Base-by-base conservation (phyloP, 2,888 invertebrate species). In the Tuberolachnus salignus region DNA sequence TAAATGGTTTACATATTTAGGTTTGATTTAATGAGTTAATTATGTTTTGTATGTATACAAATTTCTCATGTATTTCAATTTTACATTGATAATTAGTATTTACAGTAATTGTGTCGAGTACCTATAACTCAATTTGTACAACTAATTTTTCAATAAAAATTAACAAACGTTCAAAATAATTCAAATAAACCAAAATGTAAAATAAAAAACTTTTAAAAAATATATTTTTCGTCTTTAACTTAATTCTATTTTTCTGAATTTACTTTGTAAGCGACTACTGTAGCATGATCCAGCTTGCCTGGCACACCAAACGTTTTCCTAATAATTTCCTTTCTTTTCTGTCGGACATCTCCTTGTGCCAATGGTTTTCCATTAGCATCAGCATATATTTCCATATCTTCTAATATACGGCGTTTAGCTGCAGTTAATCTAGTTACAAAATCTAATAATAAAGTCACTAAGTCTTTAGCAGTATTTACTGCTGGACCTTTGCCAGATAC, bases 241-340 rank as follows among this genome's bases (percentile, higher is more conserved):
- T 42, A 42, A 11, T 59, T 49, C 8, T 73, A 67, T 78, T 81
- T 80, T 51, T 71, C 23, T 53, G 80, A 74, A 55, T 92, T 92
- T 53, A 94, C 92, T 82, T 91, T 91, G 84, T 91, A 94, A 1
- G 94, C 94, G 69, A 93, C 91, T 23, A 94, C 91, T 6, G 92
- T 92, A 26, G 95, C 95, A 86, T 95, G 95, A 86, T 95, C 95
- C 82, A 95, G 86, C 85, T 95, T 95, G 1, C 95, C 95, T 0
- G 95, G 94, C 83, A 95, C 89, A 86, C 91, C 90, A 23, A 90
- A 88, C 66, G 67, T 75, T 84, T 91, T 91, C 82, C 93, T 92
- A 82, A 93, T 88, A 74, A 93, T 89, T 82, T 89, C 88, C 83
- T 90, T 89, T 81, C 93, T 87, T 66, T 92, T 87, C n/a, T 87